Percentiles rank a stretch among this genome's conserved stretches.
phyloP scores from a whole-genome alignment of 1,140 invertebrate species.

The Drosophila takahashii region DNA sequence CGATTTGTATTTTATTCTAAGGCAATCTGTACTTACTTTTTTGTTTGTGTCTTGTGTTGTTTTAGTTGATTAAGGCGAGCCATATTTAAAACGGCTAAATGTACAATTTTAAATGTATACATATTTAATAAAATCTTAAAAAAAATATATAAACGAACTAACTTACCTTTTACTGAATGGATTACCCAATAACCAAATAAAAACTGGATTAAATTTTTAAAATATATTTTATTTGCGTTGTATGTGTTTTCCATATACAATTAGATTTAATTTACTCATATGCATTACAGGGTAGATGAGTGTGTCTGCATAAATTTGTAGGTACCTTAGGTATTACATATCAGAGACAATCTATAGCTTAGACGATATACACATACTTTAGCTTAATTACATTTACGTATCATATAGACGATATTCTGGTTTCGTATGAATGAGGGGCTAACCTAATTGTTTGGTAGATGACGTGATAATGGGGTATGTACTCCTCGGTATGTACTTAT shows the following conservation, averaged over 20 bases:
- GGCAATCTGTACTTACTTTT: slow-evolving; percentile 48
- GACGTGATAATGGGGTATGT: slow-evolving; percentile 19
- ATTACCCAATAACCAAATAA: not conserved
- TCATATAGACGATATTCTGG: slow-evolving; percentile 55
- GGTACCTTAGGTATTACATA: slow-evolving; percentile 80
- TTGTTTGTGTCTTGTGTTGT: slow-evolving; percentile 31
- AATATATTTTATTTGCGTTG: slow-evolving; percentile 77
- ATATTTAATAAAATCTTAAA: slow-evolving; percentile 39
- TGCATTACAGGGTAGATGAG: slow-evolving; percentile 67
- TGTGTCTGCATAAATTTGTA: slow-evolving; percentile 77
- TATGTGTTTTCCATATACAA: slow-evolving; percentile 67
- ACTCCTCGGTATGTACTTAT: slow-evolving; percentile 34
- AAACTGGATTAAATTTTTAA: slow-evolving; percentile 56
- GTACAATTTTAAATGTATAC: slow-evolving; percentile 49
- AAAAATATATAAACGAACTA: not conserved
- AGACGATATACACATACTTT: slow-evolving; percentile 45
- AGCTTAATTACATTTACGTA: slow-evolving; percentile 72
- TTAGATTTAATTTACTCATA: slow-evolving; percentile 52
- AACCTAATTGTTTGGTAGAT: slow-evolving; percentile 35
- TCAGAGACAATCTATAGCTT: slow-evolving; percentile 65
- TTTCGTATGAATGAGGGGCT: slow-evolving; percentile 29
- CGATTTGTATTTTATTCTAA: slow-evolving; percentile 30
- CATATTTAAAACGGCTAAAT: slow-evolving; percentile 25
- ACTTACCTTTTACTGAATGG: not conserved
- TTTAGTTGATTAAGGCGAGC: slow-evolving; percentile 35